Base-by-base conservation (phyloP, 2,113 vertebrate genomes). In the Scopus umbretta region DNA sequence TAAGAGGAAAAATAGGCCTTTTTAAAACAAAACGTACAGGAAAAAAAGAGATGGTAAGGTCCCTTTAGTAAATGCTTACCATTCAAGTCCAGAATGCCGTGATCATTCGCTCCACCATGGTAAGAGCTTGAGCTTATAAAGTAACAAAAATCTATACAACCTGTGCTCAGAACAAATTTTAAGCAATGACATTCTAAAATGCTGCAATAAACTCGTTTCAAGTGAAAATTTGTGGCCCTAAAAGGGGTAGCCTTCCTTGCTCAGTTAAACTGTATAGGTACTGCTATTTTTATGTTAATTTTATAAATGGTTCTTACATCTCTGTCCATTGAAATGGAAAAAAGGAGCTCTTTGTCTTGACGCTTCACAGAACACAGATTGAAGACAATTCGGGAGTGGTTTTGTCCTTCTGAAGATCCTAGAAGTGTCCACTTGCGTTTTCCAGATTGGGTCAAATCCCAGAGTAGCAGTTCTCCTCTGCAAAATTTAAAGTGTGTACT, bases 311-410 rank as follows among this genome's bases (percentile, higher is more conserved):
- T 52, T 90, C 98, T 97, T 97, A 99, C 99, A 92, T 99, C 99
- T 97, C 99, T 97, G 96, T 99, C 99, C 99, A 99, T 99, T 68
- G 99, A 99, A 25, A 99, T 99, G 96, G 99, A 99, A 94, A 99
- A 88, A 50, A 99, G 98, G 45, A 99, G 97, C 81, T 99, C 98
- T 38, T 75, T 97, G 90, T 96, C 98, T 50, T 98, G 97, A 12
- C 92, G 95, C 19, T 94, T 94, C 66, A 99, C 80, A 1, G 98
- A 98, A 83, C 98, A 99, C 91, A 99, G 96, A 91, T 99, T 99
- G 98, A 99, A 99, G 80, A 99, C 98, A 67, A 99, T 99, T 10
- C 99, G 97, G 87, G 97, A 99, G 95, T 99, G 99, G 92, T 99
- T 99, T 81, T 99, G 99, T 67, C 99, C 98, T 72, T 99, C 99